Conservation (phyloP, 1,140 invertebrate species). For the Cataglyphis hispanica region DNA sequence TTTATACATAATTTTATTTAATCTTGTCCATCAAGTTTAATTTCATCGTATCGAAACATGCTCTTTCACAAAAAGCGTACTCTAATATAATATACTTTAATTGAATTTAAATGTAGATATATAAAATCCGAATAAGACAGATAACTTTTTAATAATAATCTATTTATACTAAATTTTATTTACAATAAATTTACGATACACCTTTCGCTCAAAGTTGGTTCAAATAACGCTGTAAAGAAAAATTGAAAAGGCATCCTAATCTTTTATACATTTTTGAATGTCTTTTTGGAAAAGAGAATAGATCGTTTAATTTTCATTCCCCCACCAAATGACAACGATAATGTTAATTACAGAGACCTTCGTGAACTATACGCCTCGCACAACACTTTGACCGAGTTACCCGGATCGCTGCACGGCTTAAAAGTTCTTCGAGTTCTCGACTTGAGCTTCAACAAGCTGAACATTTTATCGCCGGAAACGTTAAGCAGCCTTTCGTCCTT, state of each 20-base stretch:
- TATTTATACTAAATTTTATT: not conserved
- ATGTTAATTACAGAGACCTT: constrained; percentile 87
- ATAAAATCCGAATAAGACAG: not conserved
- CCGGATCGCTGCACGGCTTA: constrained; percentile 90
- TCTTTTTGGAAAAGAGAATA: not conserved
- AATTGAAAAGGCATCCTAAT: not conserved
- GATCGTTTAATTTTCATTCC: not conserved
- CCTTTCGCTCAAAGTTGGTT: not conserved
- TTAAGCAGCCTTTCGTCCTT: constrained; percentile 90
- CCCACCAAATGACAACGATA: constrained; percentile 33
- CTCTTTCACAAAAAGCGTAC: not conserved
- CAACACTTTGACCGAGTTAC: constrained; percentile 92
- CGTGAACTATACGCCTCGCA: constrained; percentile 92
- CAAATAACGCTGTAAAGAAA: not conserved
- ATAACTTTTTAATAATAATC: not conserved
- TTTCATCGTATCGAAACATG: not conserved
- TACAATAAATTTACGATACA: not conserved
- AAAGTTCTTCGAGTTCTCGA: constrained; percentile 91
- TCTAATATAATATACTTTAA: not conserved
- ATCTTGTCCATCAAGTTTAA: constrained; percentile 5
- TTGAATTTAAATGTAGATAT: constrained; percentile 1
- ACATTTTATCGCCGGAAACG: constrained; percentile 89
- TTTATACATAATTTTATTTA: constrained; percentile 43
- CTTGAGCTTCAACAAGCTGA: constrained; percentile 93
- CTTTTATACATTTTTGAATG: not conserved